These are phyloP conservation scores for Micrasema longulum DNA, from an alignment of 1,140 invertebrate genomes.

Conservation along the genomic window DNA sequence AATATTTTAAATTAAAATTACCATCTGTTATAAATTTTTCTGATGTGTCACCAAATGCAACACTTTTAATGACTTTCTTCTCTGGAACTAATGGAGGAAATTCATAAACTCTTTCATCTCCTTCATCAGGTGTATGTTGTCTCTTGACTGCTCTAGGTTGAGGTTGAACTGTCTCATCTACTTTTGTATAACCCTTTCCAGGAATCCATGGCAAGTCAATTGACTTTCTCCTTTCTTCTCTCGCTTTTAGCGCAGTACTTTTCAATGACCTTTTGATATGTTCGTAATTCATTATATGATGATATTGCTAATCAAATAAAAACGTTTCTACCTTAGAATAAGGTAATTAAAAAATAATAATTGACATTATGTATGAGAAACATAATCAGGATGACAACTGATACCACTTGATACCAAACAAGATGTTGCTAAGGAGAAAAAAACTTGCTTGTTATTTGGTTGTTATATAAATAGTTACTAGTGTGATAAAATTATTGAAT, in stretches of 20 bases:
- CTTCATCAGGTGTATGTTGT: conserved; percentile 9
- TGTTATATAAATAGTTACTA: background rate
- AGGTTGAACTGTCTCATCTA: background rate
- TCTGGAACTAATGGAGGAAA: conserved; percentile 41
- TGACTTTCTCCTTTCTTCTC: background rate
- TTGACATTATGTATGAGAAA: background rate
- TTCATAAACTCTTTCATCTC: background rate
- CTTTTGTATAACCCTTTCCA: conserved; percentile 18
- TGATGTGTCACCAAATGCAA: conserved; percentile 14
- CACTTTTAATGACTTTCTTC: conserved; percentile 31
- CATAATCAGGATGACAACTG: background rate
- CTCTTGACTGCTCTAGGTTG: conserved; percentile 14
- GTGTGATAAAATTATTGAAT: no score
- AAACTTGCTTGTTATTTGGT: background rate
- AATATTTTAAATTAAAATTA: no score
- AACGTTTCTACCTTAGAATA: no score
- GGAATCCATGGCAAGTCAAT: conserved; percentile 35
- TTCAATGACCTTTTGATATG: conserved; percentile 14
- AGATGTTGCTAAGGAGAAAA: background rate
- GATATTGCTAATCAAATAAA: background rate
- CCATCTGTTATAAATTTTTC: background rate
- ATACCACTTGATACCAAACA: conserved; percentile 9
- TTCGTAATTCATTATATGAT: conserved; percentile 14
- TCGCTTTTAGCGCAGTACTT: conserved; percentile 2
- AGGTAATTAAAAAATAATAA: no score